Evolutionary conservation across 2,888 invertebrate genomes (phyloP), one percentile per base, ranked within the genome.

Genomic region (Scrobipalpa atriplicella): DNA sequence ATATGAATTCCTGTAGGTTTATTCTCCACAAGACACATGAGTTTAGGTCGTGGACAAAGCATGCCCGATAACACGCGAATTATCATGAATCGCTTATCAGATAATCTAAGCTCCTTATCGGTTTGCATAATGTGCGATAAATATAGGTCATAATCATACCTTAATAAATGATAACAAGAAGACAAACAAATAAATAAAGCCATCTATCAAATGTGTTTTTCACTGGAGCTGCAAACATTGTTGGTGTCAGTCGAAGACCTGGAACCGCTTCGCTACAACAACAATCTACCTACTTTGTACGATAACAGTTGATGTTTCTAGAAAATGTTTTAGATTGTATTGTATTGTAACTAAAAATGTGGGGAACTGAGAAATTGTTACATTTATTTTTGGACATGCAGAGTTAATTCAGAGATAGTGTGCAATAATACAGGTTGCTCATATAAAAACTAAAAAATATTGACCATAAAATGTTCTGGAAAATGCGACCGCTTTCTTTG

Each of bases 151-250:
- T 29, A 29, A 11, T 56, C 56, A 29, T 29, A 29, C 29, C 13
- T 56, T 51, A 11, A 56, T 56, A 18, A 54, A 21, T 9, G 56
- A 29, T 58, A 58, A 38, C 11, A 1, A 9, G 9, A 2, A 56
- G n/a, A n/a, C n/a, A n/a, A 36, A 16, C 21, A 56, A 13, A 1
- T 58, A 58, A 36, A 58, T 36, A 58, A 36, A 38, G 13, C 58
- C 58, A 58, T 58, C 58, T 36, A 58, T 58, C 58, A 58, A 58
- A 38, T 13, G 58, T 58, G 58, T 58, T 58, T 58, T 58, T 38
- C 36, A 16, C 58, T 38, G 9, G 36, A n/a, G 19, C 13, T 56
- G 13, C 13, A 19, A 56, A 6, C 29, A 18, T 56, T 19, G 13
- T 19, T 43, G 13, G n/a, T 47, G 47, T 47, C 47, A 16, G 47